Conservation (phyloP, 1,140 invertebrate species). For the Panulirus ornatus region DNA sequence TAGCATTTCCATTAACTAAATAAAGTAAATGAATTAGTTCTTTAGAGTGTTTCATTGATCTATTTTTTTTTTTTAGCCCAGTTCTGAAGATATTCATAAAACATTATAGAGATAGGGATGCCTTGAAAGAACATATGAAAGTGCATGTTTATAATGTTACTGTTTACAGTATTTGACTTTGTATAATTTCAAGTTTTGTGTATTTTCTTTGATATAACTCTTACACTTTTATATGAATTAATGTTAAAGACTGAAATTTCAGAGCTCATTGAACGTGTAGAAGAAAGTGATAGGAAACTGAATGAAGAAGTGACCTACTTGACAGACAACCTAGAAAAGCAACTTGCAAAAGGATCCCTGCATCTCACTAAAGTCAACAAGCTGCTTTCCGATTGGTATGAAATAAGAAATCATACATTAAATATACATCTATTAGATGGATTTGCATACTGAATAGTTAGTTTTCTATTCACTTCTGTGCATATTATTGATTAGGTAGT, state of each 20-base stretch:
- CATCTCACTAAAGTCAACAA: constrained; percentile 2
- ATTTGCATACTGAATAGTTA: background rate
- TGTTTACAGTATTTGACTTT: too few relatives aligned
- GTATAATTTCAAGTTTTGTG: too few relatives aligned
- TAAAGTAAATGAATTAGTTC: too few relatives aligned
- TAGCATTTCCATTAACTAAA: too few relatives aligned
- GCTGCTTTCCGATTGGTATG: constrained; percentile 22
- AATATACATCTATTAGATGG: background rate
- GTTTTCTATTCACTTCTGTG: too few relatives aligned
- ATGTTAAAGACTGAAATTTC: background rate
- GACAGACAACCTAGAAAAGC: constrained; percentile 7
- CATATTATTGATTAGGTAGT: background rate
- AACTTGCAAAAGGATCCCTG: background rate
- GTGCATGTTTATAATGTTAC: too few relatives aligned
- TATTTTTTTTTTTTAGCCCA: too few relatives aligned
- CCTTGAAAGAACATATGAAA: too few relatives aligned
- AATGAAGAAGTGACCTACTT: background rate
- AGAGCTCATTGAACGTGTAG: constrained; percentile 12
- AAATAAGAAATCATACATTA: background rate
- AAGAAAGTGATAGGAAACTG: constrained; percentile 17
- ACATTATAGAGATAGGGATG: too few relatives aligned
- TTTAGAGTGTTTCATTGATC: too few relatives aligned
- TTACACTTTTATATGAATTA: background rate
- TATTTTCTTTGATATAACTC: too few relatives aligned
- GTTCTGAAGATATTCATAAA: too few relatives aligned